Percentiles rank a stretch among this genome's conserved stretches.
Evolutionary conservation across 1,140 invertebrate species (phyloP).

Genomic region (Tetramorium alpestre): DNA sequence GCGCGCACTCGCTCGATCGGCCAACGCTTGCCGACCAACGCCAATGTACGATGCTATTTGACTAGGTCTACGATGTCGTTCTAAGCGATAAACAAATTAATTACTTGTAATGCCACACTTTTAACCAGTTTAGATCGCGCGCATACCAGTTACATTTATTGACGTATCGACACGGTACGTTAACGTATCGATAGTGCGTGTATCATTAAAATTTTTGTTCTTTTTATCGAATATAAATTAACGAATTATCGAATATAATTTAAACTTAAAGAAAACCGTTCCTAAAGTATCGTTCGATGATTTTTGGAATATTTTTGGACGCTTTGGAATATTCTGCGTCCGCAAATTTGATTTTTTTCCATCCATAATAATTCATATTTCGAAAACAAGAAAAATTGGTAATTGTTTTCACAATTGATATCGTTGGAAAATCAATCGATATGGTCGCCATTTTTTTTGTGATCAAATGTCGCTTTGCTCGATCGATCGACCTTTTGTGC

Average conservation of each 20-base stretch:
- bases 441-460: neutral
- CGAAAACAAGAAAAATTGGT: neutral
- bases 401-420: neutral
- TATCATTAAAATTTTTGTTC: neutral
- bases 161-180: conserved; percentile 2
- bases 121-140: conserved; percentile 43
- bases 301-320: neutral
- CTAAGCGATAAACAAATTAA: conserved; percentile 74
- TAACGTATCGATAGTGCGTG: neutral
- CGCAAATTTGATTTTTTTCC: neutral
- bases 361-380: neutral
- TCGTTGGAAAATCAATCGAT: conserved; percentile 2
- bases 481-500: conserved; percentile 15
- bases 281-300: neutral
- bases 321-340: neutral
- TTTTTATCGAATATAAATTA: neutral
- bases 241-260: too few relatives aligned
- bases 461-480: neutral
- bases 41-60: conserved; percentile 58
- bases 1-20: conserved; percentile 9
- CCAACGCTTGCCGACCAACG: neutral
- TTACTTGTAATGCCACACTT: conserved; percentile 55
- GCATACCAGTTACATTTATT: conserved; percentile 9
- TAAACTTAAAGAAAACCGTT: neutral
- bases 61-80: conserved; percentile 71